Evolutionary conservation across 2,113 vertebrate species (phyloP).

Genomic region (Galeopterus variegatus): DNA sequence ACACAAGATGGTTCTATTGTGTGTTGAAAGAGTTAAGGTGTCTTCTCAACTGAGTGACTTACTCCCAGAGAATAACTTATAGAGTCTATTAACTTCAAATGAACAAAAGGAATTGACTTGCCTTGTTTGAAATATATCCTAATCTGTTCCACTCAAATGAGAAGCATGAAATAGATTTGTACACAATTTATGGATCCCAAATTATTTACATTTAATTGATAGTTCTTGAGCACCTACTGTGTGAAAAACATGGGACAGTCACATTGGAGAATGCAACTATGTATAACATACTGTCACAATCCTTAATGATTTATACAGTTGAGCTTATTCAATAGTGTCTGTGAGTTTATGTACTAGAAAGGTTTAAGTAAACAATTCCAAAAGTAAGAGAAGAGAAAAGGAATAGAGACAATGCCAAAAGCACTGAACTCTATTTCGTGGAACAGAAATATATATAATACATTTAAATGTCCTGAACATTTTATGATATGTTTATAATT

Average conservation of each 20-base stretch:
- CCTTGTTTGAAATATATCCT: conserved; percentile 79
- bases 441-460: neutral
- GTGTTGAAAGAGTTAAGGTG: conserved; percentile 12
- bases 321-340: neutral
- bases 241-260: neutral
- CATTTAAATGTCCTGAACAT: neutral
- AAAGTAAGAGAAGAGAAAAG: neutral
- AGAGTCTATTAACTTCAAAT: conserved; percentile 75
- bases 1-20: neutral
- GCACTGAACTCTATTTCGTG: neutral
- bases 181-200: conserved; percentile 59
- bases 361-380: neutral
- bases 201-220: conserved; percentile 59
- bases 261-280: neutral
- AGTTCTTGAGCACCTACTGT: conserved; percentile 57
- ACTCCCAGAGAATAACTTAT: conserved; percentile 70
- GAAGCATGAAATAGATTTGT: conserved; percentile 54
- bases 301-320: neutral
- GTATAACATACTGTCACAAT: neutral
- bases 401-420: neutral
- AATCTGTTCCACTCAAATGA: conserved; percentile 57
- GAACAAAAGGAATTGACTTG: conserved; percentile 77
- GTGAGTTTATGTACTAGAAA: neutral
- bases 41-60: neutral
- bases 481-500: neutral